Evolutionary conservation across 2,797 vertebrate genomes (phyloP).

Genomic region (Acanthurus tractus): DNA sequence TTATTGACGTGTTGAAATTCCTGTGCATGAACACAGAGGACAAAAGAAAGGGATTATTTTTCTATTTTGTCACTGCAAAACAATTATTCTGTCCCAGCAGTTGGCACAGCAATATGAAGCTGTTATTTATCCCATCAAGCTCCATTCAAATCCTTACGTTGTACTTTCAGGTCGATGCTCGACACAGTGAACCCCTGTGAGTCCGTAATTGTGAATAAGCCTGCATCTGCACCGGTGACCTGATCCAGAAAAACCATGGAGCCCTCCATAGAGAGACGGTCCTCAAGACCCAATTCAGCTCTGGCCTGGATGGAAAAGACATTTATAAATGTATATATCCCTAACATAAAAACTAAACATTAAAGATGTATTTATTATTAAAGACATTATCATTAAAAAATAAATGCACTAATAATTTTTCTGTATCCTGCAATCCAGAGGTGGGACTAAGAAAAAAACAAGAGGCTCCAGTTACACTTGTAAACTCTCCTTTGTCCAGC

Average conservation of each 20-base stretch:
- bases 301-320: constrained; percentile 46
- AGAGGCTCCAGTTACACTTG: constrained; percentile 61
- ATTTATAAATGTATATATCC: background rate
- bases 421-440: too few species aligned
- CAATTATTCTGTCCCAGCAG: background rate
- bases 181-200: constrained; percentile 76
- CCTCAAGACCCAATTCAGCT: constrained; percentile 66
- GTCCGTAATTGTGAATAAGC: constrained; percentile 81
- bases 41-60: constrained; percentile 24
- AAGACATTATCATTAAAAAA: too few species aligned
- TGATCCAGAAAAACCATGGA: constrained; percentile 75
- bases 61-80: background rate
- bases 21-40: constrained; percentile 17
- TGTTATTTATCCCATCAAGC: background rate
- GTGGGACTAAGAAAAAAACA: background rate
- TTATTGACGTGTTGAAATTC: constrained; percentile 40
- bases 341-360: background rate
- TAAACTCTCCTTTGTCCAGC: constrained; percentile 80
- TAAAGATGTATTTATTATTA: background rate
- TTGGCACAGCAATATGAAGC: background rate
- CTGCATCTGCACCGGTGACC: constrained; percentile 75
- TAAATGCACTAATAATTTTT: too few species aligned
- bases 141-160: constrained; percentile 70
- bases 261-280: constrained; percentile 79
- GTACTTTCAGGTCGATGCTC: constrained; percentile 69